A percentile compares a stretch with the other conserved stretches of the same genome.
Conservation (phyloP, 2,888 invertebrate genomes). For the Macaria notata region DNA sequence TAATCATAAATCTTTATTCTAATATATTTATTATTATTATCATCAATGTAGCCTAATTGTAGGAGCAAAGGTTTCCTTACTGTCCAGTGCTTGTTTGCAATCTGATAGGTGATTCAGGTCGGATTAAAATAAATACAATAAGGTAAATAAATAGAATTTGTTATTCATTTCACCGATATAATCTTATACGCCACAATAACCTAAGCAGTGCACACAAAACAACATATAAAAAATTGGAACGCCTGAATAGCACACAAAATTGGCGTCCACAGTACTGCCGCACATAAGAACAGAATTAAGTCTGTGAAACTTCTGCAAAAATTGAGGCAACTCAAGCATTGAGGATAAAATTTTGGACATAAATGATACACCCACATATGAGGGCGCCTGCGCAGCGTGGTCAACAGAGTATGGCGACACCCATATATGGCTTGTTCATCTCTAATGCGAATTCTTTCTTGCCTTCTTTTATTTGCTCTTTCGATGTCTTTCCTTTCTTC, state of each 20-base stretch:
- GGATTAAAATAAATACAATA: no score
- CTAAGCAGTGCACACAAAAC: conserved; percentile 44
- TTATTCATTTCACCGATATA: no score
- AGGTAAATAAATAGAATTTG: no score
- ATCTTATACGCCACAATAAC: not conserved
- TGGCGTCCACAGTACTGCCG: conserved; percentile 52
- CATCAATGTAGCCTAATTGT: no score
- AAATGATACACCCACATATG: conserved; percentile 58
- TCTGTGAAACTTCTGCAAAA: conserved; percentile 42
- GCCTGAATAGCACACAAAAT: conserved; percentile 51
- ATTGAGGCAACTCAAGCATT: conserved; percentile 45
- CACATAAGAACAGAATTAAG: conserved; percentile 45
- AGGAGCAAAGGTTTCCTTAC: no score
- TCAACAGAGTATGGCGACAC: conserved; percentile 48
- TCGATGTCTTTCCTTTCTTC: conserved; percentile 35
- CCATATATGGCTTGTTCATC: conserved; percentile 39
- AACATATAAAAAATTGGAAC: conserved; percentile 47
- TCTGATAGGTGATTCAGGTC: no score
- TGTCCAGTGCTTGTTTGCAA: no score
- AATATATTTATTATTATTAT: no score
- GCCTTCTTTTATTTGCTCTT: conserved; percentile 31
- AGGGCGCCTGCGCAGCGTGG: conserved; percentile 52
- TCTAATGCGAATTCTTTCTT: conserved; percentile 42
- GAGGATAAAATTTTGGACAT: conserved; percentile 56
- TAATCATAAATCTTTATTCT: no score